Evolutionary conservation across 2,797 vertebrate species (phyloP).

Genomic region (Macrochelys suwanniensis): DNA sequence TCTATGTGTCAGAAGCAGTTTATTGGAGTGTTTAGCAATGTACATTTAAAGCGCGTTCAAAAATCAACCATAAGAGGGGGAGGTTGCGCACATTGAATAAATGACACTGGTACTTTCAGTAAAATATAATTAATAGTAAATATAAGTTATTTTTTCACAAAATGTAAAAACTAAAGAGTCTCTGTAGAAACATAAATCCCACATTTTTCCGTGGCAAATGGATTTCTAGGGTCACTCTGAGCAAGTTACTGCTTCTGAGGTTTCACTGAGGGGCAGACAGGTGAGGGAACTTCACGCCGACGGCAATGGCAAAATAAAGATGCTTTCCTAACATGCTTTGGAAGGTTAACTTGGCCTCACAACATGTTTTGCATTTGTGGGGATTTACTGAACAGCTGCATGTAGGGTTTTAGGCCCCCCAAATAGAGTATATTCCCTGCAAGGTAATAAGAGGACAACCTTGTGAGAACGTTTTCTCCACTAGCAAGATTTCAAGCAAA

Average conservation of each 20-base stretch:
- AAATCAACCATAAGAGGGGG: not conserved
- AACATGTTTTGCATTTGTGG: conserved; percentile 22
- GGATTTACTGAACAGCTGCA: conserved; percentile 47
- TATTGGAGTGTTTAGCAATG: not conserved
- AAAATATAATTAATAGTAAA: not conserved
- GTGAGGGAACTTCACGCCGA: conserved; percentile 39
- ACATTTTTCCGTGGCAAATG: not conserved
- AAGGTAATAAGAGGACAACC: conserved; percentile 9
- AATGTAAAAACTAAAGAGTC: not conserved
- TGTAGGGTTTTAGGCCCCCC: conserved; percentile 3
- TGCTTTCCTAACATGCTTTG: not conserved
- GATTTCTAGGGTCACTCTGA: not conserved
- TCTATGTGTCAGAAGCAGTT: not conserved
- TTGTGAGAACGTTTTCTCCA: conserved; percentile 17
- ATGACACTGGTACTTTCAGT: not conserved
- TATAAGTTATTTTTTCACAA: not conserved
- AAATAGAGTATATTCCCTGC: conserved; percentile 8
- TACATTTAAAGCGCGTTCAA: not conserved
- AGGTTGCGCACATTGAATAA: not conserved
- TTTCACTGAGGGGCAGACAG: conserved; percentile 50
- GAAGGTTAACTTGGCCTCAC: conserved; percentile 69
- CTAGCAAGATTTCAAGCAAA: conserved; percentile 40
- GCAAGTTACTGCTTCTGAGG: conserved; percentile 36
- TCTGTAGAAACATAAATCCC: not conserved
- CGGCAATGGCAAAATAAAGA: conserved; percentile 24